Evolutionary conservation across 2,888 invertebrate genomes (phyloP).

Genomic region (Dynastes hyllus): DNA sequence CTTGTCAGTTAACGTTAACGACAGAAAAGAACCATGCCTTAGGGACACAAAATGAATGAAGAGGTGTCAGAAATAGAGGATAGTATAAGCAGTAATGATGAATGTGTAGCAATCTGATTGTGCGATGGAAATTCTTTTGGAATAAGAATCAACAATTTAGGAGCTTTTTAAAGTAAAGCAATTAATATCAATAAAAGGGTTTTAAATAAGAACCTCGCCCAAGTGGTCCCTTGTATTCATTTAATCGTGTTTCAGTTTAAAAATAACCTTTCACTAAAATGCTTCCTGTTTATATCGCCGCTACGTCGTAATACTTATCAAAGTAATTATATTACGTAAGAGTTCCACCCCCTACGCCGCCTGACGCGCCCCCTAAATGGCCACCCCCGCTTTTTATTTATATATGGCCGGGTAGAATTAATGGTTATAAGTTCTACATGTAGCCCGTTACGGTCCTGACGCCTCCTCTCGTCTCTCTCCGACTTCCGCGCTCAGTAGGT

Average conservation of each 20-base stretch:
- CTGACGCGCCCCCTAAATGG: background rate
- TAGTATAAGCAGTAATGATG: too few relatives aligned
- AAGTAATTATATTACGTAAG: constrained; percentile 27
- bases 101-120: too few relatives aligned
- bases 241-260: background rate
- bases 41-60: background rate
- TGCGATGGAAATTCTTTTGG: too few relatives aligned
- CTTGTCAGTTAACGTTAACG: constrained; percentile 22
- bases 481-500: background rate
- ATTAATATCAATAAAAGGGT: too few relatives aligned
- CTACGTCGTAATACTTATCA: constrained; percentile 12
- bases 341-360: background rate
- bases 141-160: too few relatives aligned
- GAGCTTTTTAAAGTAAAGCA: too few relatives aligned
- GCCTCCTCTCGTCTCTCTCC: background rate
- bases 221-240: background rate
- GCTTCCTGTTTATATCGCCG: constrained; percentile 7
- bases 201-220: background rate
- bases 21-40: constrained; percentile 15
- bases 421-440: constrained; percentile 7
- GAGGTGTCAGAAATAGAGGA: too few relatives aligned
- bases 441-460: constrained; percentile 38
- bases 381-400: background rate
- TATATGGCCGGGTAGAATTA: constrained; percentile 20
- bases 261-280: constrained; percentile 26